These are phyloP conservation scores for Chalcosyrphus nemorum DNA, from an alignment of 2,888 invertebrate species.

Conservation along the genomic window DNA sequence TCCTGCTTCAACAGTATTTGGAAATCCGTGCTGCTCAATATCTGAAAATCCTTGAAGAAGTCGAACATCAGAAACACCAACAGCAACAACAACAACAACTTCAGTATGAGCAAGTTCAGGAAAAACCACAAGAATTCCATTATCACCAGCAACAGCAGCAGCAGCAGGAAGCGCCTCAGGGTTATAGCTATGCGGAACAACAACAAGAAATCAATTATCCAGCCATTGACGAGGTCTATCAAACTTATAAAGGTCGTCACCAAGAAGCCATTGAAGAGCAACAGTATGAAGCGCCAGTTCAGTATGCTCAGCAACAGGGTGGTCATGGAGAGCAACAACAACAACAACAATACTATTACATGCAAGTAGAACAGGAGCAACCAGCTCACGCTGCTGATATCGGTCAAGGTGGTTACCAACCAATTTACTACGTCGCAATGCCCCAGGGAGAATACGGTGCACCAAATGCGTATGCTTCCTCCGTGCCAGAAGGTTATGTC, in stretches of 20 bases:
- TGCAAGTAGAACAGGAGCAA: slow-evolving; percentile 71
- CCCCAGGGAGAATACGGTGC: slow-evolving; percentile 57
- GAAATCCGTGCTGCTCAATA: slow-evolving; percentile 81
- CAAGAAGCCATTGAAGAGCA: slow-evolving; percentile 66
- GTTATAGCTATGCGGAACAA: slow-evolving; percentile 34
- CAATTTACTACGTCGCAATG: slow-evolving; percentile 79
- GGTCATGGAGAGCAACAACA: slow-evolving; percentile 73
- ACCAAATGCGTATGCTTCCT: slow-evolving; percentile 4
- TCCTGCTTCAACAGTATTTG: slow-evolving; percentile 80
- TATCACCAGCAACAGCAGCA: slow-evolving; percentile 62
- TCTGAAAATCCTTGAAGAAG: slow-evolving; percentile 79
- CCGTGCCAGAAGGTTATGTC: slow-evolving; percentile 33
- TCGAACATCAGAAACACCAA: slow-evolving; percentile 77
- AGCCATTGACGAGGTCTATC: slow-evolving; percentile 79
- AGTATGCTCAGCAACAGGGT: slow-evolving; percentile 70
- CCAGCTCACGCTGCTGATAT: slow-evolving; percentile 61
- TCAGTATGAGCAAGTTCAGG: slow-evolving; percentile 26
- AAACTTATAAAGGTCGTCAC: slow-evolving; percentile 78
- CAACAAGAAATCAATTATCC: slow-evolving; percentile 74
- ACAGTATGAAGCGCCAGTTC: slow-evolving; percentile 38
- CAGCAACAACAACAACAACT: slow-evolving; percentile 59
- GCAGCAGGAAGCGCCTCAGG: slow-evolving; percentile 46
- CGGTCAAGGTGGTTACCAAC: slow-evolving; percentile 75
- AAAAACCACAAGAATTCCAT: slow-evolving; percentile 37
- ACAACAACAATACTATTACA: slow-evolving; percentile 78